Evolutionary conservation across 2,797 vertebrate species (phyloP), one percentile per base, ranked within the genome.

Genomic region (Martes flavigula): DNA sequence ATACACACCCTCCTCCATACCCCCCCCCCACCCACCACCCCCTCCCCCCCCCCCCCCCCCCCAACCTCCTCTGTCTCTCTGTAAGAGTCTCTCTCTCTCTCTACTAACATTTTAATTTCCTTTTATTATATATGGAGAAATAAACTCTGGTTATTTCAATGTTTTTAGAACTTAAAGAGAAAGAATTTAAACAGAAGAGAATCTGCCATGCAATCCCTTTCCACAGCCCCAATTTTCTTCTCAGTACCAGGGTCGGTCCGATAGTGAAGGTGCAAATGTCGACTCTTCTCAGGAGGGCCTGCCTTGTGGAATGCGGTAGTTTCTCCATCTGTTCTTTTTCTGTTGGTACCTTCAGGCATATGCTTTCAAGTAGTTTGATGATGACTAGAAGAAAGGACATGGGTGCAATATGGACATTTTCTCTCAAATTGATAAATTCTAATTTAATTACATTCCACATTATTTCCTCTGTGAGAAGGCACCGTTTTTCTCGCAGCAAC

Each of bases 181-280:
- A 84, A 75, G 66, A 79, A 32, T 64, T n/a, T 21, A 82, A 77
- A 72, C 32, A 14, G 32, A 4, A 10, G 7, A 17, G 32, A 25
- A 0, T 4, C 35, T 6, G 35, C 14, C 27, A 30, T 2, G 0
- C 13, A 8, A 5, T 5, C 10, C 18, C 0, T 17, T 73, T 56
- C 23, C 21, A 13, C 4, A 30, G 17, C 21, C 20, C n/a, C 9
- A 13, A 0, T 21, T 10, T 5, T 12, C 46, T 46, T n/a, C 46
- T 56, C 3, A 54, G 14, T 20, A 3, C 0, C 7, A 30, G 4
- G 18, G 4, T 38, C 6, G 0, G 10, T 32, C 10, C 2, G 4
- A 10, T 8, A n/a, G 9, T 58, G 14, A 87, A 77, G 7, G 15
- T 1, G n/a, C 27, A 20, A 9, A 46, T 48, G 7, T 6, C 6